Evolutionary conservation across 2,888 invertebrate species (phyloP), one percentile per base, ranked within the genome.

Genomic region (Mechanitis messenoides): DNA sequence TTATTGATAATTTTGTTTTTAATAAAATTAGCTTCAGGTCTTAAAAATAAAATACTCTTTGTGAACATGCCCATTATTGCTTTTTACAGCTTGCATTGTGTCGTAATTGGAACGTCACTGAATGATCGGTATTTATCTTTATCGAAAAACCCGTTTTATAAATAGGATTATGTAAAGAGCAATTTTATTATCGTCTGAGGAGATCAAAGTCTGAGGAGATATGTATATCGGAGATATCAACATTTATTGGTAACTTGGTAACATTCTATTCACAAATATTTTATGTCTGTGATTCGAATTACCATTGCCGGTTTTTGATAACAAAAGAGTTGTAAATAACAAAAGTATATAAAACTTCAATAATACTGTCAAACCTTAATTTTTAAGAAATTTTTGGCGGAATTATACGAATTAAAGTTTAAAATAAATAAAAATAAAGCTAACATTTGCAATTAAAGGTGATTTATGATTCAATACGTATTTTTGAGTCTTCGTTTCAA

Each of bases 51-150:
- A 42, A 38, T 20, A 12, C 20, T 33, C 46, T 33, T 11, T 55
- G 55, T 64, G 64, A 59, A 64, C 57, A 54, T 45, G 9, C 54
- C 47, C 55, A 55, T 61, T 45, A 61, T 60, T 71, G 72, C 74
- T 75, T 72, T 79, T 74, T 74, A 76, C 76, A 71, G 70, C 69
- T 73, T 66, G 74, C 74, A 75, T 77, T 76, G 69, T 78, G 78
- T 74, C 82, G 81, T 86, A 86, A 86, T 87, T 86, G 86, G 86
- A 83, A 79, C 80, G 85, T 87, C 86, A 85, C 63, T 79, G 77
- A 83, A 82, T 79, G 84, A 84, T 83, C 83, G 81, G 81, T 80
- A 83, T 84, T 80, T 85, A 86, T 85, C 83, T 79, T 77, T 81
- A 80, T 73, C 74, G 72, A 77, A 69, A 61, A 66, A 67, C 67